Evolutionary conservation across 2,888 invertebrate species (phyloP), one percentile per base, ranked within the genome.

Genomic region (Iphiclides podalirius): DNA sequence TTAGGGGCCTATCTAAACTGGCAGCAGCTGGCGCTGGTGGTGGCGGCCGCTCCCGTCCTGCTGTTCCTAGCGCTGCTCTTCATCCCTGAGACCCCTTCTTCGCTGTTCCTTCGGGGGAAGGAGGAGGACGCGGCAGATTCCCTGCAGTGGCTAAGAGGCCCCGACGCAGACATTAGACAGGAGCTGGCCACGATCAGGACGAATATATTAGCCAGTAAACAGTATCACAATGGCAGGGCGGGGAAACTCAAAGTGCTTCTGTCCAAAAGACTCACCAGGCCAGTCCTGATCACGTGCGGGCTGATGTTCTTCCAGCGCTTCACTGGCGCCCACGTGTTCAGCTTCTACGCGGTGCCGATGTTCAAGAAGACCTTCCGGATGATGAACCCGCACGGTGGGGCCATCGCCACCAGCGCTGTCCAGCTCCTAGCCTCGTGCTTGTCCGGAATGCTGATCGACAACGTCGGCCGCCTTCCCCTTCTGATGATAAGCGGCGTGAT

Each of bases 41-140:
- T 95, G 1, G 92, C 95, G 1, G 84, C 93, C 7, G 94, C 95
- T 2, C 95, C 96, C 7, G 90, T 94, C 4, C 88, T 94, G 47
- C 91, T 95, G 54, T 93, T 95, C 75, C 72, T 94, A 33, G 92
- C 94, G 7, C 91, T 94, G 41, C 91, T 94, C 58, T 93, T 93
- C 71, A 92, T 96, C 55, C 97, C 97, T 0, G 97, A 98, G 86
- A 96, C 96, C 13, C 97, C 97, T 4, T 94, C 95, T 53, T 95
- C 93, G 75, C 87, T 96, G 41, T 91, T 95, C 8, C 86, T 95
- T 16, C 90, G 93, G 63, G 95, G 94, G 15, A 90, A 91, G 61
- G 94, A 95, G 63, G 91, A 92, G 57, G 93, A 94, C 69, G 95
- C 95, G 1, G 90, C 92, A 35, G 89, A 90, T 59, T 92, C 96